Percentiles rank a stretch among this genome's conserved stretches.
Conservation (phyloP, 2,113 vertebrate species). For the Mobula birostris region DNA sequence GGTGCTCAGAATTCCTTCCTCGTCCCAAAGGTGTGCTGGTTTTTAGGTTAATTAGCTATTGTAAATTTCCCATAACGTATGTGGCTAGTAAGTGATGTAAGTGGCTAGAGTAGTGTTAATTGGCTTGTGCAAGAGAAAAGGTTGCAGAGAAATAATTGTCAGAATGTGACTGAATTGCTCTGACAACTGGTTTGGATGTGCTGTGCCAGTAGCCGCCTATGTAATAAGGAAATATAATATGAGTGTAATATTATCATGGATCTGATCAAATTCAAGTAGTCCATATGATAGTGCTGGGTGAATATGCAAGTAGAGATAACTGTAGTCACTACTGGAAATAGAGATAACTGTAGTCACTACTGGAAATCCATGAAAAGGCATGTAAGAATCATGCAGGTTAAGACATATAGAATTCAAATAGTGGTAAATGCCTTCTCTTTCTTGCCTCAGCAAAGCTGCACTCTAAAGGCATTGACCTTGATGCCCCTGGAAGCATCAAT, state of each 20-base stretch:
- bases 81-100: too few relatives aligned
- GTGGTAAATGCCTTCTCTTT: conserved; percentile 17
- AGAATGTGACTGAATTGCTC: too few relatives aligned
- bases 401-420: background rate
- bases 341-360: background rate
- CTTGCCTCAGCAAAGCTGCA: conserved; percentile 56
- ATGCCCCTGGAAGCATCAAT: conserved; percentile 58
- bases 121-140: too few relatives aligned
- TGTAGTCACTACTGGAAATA: background rate
- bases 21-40: too few relatives aligned
- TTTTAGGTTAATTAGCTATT: too few relatives aligned
- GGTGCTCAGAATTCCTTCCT: too few relatives aligned
- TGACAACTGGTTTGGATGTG: too few relatives aligned
- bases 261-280: background rate
- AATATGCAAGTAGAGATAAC: background rate
- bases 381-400: background rate
- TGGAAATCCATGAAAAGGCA: background rate
- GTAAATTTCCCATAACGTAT: too few relatives aligned
- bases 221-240: too few relatives aligned
- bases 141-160: too few relatives aligned
- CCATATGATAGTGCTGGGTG: background rate
- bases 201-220: too few relatives aligned
- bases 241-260: background rate
- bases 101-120: too few relatives aligned
- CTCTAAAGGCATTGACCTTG: conserved; percentile 61